Conservation (phyloP, 2,797 vertebrate species). For the Hemibagrus guttatus region DNA sequence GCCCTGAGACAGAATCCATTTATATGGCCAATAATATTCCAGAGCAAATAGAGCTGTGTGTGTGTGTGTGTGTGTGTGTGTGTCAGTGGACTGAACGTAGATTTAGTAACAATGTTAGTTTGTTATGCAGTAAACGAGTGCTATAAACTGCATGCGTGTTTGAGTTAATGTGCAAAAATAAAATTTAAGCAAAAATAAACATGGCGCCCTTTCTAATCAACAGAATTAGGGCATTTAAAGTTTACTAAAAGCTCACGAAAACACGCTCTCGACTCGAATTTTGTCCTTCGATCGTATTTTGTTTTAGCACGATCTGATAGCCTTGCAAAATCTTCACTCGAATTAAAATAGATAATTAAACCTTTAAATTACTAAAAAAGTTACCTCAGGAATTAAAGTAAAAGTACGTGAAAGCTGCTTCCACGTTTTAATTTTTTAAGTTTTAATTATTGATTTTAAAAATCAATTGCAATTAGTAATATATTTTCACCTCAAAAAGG, state of each 20-base stretch:
- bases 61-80: neutral
- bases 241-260: neutral
- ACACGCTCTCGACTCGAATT: neutral
- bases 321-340: neutral
- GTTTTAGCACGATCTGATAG: neutral
- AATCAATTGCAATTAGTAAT: too few species aligned
- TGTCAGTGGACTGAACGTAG: too few species aligned
- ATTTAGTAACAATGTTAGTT: neutral
- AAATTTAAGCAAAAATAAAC: neutral
- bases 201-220: neutral
- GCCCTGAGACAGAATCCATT: constrained; percentile 25
- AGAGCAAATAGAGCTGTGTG: neutral
- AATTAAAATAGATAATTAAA: neutral
- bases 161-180: neutral
- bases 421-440: neutral
- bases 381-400: neutral
- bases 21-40: constrained; percentile 24
- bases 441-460: neutral
- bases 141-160: neutral
- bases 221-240: neutral
- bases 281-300: neutral
- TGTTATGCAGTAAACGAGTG: neutral
- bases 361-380: neutral
- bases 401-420: neutral
- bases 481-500: neutral